Evolutionary conservation across 1,140 invertebrate species (phyloP), one percentile per base, ranked within the genome.

Genomic region (Sycophila sp.): DNA sequence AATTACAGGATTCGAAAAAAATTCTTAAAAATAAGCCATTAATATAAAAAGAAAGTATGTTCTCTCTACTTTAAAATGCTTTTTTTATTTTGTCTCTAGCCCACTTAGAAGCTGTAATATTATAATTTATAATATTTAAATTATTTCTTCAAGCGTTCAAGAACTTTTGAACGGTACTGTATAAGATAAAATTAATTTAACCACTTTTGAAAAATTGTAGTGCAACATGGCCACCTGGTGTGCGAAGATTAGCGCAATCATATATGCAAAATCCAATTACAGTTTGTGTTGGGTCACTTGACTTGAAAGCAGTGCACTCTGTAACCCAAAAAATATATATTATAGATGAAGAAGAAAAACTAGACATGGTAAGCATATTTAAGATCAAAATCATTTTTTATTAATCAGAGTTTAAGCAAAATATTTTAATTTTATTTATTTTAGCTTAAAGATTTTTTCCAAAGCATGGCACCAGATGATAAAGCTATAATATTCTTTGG

Each of bases 401-500:
- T 13, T 66, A 7, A 30, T 53, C 10, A 13, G 55, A 55, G 24
- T 42, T 15, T 55, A 47, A 26, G 4, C 24, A 24, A 24, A 42
- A 13, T 38, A 4, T 58, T 45, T 51, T 19, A 10, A 38, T 62
- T 56, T 28, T 66, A 40, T 11, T 59, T 24, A 28, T 64, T 6
- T 71, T 69, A 90, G 89, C 83, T 89, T 26, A 74, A 87, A 28
- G 82, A 91, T 0, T 94, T 93, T 73, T 78, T 90, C 28, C 71
- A 76, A 32, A 86, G 88, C 36, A 92, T 96, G 92, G 80, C 78
- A 6, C 80, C 87, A 0, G 86, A 89, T 40, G 94, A 96, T 49
- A 96, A 97, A 84, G 90, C 92, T 0, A 95, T 98, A 15, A 90
- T 97, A 28, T 98, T 98, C 86, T 94, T 96, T 79, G 93, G 93